A percentile compares a stretch with the other conserved stretches of the same genome.
These are phyloP conservation scores for Drosophila suboccidentalis DNA, from an alignment of 2,888 invertebrate species.

Conservation along the genomic window DNA sequence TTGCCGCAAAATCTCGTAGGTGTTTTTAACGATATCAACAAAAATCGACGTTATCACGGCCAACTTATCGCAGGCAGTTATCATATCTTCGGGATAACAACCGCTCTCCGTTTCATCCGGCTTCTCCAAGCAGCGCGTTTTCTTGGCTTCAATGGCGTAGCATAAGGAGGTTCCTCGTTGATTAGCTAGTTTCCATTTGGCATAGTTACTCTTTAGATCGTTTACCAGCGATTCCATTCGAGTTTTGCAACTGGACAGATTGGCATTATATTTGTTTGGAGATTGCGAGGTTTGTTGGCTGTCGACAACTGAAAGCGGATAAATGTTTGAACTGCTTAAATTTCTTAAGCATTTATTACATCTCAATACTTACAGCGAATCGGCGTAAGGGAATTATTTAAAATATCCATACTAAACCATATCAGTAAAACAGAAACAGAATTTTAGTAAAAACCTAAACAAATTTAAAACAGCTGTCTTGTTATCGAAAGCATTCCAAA, in stretches of 20 bases:
- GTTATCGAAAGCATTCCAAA: neutral
- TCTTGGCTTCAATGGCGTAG: conserved; percentile 81
- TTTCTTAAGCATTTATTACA: too few relatives aligned
- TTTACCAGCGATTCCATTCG: conserved; percentile 74
- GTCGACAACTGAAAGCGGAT: conserved; percentile 64
- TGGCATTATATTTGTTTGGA: conserved; percentile 55
- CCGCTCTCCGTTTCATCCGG: conserved; percentile 23
- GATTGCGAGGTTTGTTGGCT: conserved; percentile 65
- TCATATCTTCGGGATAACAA: conserved; percentile 74
- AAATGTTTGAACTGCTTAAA: neutral
- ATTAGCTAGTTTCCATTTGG: conserved; percentile 83
- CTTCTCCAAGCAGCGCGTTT: conserved; percentile 74
- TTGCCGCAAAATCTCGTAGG: conserved; percentile 72
- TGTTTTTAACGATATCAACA: conserved; percentile 73
- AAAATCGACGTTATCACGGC: conserved; percentile 79
- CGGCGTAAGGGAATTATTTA: conserved; percentile 67
- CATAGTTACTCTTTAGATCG: conserved; percentile 72
- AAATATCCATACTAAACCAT: too few relatives aligned
- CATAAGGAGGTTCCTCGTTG: conserved; percentile 81
- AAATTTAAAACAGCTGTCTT: conserved; percentile 14
- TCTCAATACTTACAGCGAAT: conserved; percentile 71
- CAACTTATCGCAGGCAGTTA: conserved; percentile 78
- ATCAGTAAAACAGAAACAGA: conserved; percentile 14
- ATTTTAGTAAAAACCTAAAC: neutral
- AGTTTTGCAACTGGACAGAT: conserved; percentile 62